Percentiles rank a stretch among this genome's conserved stretches.
Conservation (phyloP, 2,797 vertebrate species). For the Myripristis murdjan region DNA sequence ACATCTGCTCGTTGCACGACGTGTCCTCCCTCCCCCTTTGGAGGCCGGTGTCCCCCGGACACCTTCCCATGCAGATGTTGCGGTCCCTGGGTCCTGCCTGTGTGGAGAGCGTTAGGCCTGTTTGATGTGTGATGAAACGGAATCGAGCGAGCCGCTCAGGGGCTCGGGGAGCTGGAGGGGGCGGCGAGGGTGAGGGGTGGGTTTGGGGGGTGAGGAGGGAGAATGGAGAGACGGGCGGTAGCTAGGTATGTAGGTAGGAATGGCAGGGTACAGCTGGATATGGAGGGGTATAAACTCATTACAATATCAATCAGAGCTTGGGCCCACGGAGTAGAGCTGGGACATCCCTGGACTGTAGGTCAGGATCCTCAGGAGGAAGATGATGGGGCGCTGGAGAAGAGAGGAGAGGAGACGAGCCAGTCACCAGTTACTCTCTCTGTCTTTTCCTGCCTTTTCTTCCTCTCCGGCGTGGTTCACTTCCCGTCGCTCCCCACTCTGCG, state of each 20-base stretch:
- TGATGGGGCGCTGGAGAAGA: slow-evolving; percentile 13
- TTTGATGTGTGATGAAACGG: slow-evolving; percentile 99
- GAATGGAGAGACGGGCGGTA: slow-evolving; percentile 4
- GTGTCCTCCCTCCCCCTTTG: slow-evolving; percentile 82
- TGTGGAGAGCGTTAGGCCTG: slow-evolving; percentile 89
- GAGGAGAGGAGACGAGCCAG: slow-evolving; percentile 25
- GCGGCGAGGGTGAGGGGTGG: slow-evolving; percentile 73
- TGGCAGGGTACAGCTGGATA: slow-evolving; percentile 41
- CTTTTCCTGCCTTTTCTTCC: slow-evolving; percentile 58
- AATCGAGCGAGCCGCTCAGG: slow-evolving; percentile 93
- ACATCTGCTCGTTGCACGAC: slow-evolving; percentile 94
- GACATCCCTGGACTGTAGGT: slow-evolving; percentile 60
- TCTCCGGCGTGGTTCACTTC: slow-evolving; percentile 35
- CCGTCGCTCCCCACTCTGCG: slow-evolving; percentile 22
- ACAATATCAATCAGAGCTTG: slow-evolving; percentile 92
- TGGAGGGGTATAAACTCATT: slow-evolving; percentile 83
- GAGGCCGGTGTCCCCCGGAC: slow-evolving; percentile 76
- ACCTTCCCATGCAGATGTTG: slow-evolving; percentile 94
- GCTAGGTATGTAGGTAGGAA: slow-evolving; percentile 20
- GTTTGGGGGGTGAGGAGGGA: no score
- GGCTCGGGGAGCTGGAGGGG: slow-evolving; percentile 84
- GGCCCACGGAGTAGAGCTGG: slow-evolving; percentile 59
- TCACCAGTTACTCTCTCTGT: slow-evolving; percentile 46
- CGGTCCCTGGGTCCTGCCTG: slow-evolving; percentile 91
- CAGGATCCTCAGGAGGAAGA: slow-evolving; percentile 56